phyloP scores from a whole-genome alignment of 2,888 invertebrate genomes.

The Ochlodes sylvanus region DNA sequence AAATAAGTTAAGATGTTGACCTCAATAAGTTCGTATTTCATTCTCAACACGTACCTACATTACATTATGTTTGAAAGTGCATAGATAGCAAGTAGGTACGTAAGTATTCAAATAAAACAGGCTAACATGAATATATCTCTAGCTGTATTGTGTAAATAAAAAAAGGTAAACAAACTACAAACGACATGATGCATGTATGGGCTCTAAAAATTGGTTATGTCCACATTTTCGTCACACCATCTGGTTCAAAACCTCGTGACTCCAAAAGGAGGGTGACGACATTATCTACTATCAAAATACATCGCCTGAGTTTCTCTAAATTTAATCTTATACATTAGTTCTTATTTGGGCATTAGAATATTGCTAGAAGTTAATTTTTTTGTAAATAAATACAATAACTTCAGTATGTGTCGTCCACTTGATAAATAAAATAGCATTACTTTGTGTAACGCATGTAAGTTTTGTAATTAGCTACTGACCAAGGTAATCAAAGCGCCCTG shows the following conservation, averaged over 20 bases:
- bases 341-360: too few relatives aligned
- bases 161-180: conserved; percentile 16
- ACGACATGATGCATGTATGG: conserved; percentile 8
- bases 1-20: conserved; percentile 10
- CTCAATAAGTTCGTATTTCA: conserved; percentile 5
- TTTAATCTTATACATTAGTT: too few relatives aligned
- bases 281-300: conserved; percentile 20
- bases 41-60: conserved; percentile 15
- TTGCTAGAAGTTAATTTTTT: too few relatives aligned
- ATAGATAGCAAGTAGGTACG: neutral
- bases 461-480: conserved; percentile 44
- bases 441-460: conserved; percentile 43
- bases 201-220: conserved; percentile 24
- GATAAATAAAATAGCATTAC: conserved; percentile 15
- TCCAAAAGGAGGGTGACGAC: conserved; percentile 1
- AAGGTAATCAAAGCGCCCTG: conserved; percentile 47
- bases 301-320: too few relatives aligned
- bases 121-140: conserved; percentile 5
- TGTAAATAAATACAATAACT: too few relatives aligned
- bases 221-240: conserved; percentile 10
- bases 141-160: conserved; percentile 2
- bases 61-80: conserved; percentile 2
- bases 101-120: neutral
- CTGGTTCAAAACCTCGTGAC: conserved; percentile 11
- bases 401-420: neutral